These are phyloP conservation scores for Drosophila neocordata DNA, from an alignment of 1,140 invertebrate species.

Conservation along the genomic window DNA sequence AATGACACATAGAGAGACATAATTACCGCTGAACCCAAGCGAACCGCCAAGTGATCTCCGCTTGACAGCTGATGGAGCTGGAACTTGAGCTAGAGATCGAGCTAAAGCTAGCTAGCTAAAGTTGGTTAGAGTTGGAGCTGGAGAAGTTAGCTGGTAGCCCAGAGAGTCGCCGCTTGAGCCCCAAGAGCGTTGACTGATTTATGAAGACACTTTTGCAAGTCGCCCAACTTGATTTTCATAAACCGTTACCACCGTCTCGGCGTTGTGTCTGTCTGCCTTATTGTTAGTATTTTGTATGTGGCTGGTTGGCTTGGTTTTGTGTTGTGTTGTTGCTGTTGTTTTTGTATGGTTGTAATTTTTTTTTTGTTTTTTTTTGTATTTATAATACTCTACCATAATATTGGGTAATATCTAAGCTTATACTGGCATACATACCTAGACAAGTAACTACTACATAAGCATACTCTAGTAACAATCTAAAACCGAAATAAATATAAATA, in stretches of 20 bases:
- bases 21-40: conserved; percentile 50
- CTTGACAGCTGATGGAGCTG: conserved; percentile 41
- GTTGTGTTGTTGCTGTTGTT: not conserved
- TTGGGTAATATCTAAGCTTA: conserved; percentile 2
- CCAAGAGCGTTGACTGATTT: conserved; percentile 49
- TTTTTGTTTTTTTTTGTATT: not conserved
- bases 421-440: not conserved
- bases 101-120: too few relatives aligned
- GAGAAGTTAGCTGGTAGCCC: not conserved
- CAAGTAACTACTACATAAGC: too few relatives aligned
- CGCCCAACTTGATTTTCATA: conserved; percentile 54
- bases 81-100: not conserved
- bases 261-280: conserved; percentile 19
- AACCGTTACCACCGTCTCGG: conserved; percentile 45
- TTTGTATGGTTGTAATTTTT: not conserved
- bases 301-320: not conserved
- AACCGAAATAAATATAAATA: too few relatives aligned
- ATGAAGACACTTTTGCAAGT: conserved; percentile 57
- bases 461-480: too few relatives aligned
- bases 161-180: conserved; percentile 19
- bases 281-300: conserved; percentile 12
- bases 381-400: not conserved
- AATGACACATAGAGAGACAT: conserved; percentile 36
- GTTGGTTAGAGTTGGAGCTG: not conserved
- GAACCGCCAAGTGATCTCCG: conserved; percentile 43